Base-by-base conservation (phyloP, 1,140 invertebrate genomes). In the Drosophila rhopaloa region DNA sequence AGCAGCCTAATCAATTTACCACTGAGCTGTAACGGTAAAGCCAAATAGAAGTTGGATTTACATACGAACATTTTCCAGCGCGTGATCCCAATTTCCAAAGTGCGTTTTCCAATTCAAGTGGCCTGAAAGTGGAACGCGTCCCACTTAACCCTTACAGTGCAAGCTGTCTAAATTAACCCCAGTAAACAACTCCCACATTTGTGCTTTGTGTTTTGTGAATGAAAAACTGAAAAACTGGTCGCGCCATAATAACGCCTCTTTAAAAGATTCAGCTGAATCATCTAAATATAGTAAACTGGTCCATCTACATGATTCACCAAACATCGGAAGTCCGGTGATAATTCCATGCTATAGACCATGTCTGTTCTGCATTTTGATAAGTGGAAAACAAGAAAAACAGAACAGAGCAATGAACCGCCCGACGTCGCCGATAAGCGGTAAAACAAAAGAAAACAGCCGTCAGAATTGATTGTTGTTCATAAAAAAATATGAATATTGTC, bases 211-310 rank as follows among this genome's bases (percentile, higher is more conserved):
- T 76, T 79, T 88, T 76, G 71, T 88, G 83, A 88, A 88, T 88
- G 83, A 88, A 88, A 79, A 88, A 80, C 76, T 70, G 76, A 79
- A 82, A 79, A 88, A 88, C 79, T 83, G 74, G 79, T 86, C 63
- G 50, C 43, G 43, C 83, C 83, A 70, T 86, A 77, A 74, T 53
- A 61, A 61, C 44, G 57, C 54, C 58, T 53, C 43, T 32, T 14
- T 27, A 47, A 70, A 46, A 54, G 32, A 38, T 55, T 59, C 11
- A 60, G 75, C 75, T 77, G 75, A 77, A 68, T 77, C 74, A 77
- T 77, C 58, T 66, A 63, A 47, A 38, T 51, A 29, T 37, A 48
- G 44, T 14, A 58, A 76, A 76, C 73, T 67, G 40, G 72, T 75
- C 74, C 38, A 24, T 54, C 32, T 44, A 35, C 32, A 76, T 76